Evolutionary conservation across 1,140 invertebrate genomes (phyloP).

Genomic region (Eupeodes corollae): DNA sequence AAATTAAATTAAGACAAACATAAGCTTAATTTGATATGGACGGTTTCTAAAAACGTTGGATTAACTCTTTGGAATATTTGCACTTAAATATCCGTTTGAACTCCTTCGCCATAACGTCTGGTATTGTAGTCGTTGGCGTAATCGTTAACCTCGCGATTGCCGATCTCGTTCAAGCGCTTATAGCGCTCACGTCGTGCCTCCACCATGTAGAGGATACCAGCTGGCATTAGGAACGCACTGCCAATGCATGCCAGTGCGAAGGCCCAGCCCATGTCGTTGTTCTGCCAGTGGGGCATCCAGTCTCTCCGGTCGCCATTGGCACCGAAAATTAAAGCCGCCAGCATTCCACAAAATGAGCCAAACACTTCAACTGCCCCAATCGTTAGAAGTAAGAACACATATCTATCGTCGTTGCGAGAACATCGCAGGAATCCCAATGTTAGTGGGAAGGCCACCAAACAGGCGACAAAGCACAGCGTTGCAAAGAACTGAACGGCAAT

Average conservation of each 20-base stretch:
- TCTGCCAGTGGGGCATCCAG: conserved; percentile 95
- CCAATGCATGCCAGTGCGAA: conserved; percentile 78
- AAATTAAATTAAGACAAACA: no score
- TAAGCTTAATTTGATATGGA: neutral
- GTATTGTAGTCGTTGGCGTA: conserved; percentile 42
- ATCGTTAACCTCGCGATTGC: conserved; percentile 47
- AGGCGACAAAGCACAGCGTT: conserved; percentile 68
- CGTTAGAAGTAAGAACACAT: conserved; percentile 58
- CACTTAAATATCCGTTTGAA: conserved; percentile 32
- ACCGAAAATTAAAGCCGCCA: conserved; percentile 62
- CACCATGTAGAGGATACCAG: conserved; percentile 66
- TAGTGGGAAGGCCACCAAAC: conserved; percentile 59
- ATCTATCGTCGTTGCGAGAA: conserved; percentile 65
- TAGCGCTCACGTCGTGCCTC: conserved; percentile 66
- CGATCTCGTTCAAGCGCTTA: conserved; percentile 53
- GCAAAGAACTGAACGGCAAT: conserved; percentile 87
- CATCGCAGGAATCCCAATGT: conserved; percentile 62
- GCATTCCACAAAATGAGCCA: conserved; percentile 59
- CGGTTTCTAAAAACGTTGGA: conserved; percentile 1
- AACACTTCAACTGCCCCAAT: conserved; percentile 60
- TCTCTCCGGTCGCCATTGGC: conserved; percentile 76
- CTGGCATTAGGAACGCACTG: conserved; percentile 55
- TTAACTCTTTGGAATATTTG: no score
- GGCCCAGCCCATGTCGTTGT: conserved; percentile 92
- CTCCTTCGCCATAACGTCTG: conserved; percentile 10